phyloP scores from a whole-genome alignment of 2,113 vertebrate species.

The Isichthys henryi region DNA sequence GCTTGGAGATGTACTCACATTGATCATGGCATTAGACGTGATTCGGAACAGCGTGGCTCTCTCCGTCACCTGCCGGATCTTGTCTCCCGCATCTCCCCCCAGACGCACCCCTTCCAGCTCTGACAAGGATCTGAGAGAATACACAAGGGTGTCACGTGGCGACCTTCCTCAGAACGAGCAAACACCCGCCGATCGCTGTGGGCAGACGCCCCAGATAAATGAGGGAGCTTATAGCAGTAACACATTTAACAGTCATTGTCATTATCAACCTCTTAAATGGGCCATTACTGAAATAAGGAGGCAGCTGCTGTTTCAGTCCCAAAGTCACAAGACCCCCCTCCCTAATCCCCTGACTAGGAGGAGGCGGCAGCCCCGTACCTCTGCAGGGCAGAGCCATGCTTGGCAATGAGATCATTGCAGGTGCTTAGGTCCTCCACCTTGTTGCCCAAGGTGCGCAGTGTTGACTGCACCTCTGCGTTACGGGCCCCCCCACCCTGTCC shows the following conservation, averaged over 20 bases:
- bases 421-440: constrained; percentile 93
- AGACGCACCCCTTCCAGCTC: constrained; percentile 80
- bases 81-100: constrained; percentile 77
- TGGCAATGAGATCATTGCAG: constrained; percentile 93
- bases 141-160: background rate
- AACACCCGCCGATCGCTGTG: background rate
- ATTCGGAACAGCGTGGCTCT: constrained; percentile 91
- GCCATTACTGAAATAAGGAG: background rate
- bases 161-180: background rate
- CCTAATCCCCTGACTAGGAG: too few relatives aligned
- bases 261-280: background rate
- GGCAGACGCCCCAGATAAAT: background rate
- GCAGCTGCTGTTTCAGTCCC: background rate
- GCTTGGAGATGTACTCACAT: constrained; percentile 60
- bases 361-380: constrained; percentile 43
- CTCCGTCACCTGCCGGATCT: constrained; percentile 90
- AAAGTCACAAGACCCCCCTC: background rate
- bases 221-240: background rate
- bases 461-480: constrained; percentile 80
- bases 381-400: constrained; percentile 91
- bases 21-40: constrained; percentile 98
- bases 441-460: constrained; percentile 76
- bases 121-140: constrained; percentile 71
- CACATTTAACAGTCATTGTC: background rate
- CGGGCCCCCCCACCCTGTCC: constrained; percentile 63